Base-by-base conservation (phyloP, 2,797 vertebrate species). In the Anas bernieri region DNA sequence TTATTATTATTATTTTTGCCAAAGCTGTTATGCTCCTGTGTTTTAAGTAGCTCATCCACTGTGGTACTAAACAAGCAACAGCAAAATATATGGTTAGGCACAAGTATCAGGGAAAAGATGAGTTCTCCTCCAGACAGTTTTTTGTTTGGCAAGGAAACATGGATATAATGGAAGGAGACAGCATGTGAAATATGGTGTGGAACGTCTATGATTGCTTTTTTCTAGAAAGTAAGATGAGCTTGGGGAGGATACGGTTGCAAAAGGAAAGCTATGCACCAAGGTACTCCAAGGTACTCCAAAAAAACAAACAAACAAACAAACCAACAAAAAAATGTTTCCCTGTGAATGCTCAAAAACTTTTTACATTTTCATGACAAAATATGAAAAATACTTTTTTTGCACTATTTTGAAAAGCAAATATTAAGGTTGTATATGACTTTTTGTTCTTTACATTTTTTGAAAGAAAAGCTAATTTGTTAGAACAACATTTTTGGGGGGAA, bases 401-500 rank as follows among this genome's bases (percentile, higher is more conserved):
- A 22, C 23, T 73, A 64, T 28, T 64, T 87, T 79, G 11, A 68
- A 43, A 26, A 12, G 7, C 59, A 4, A 55, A 31, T 64, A 12
- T 30, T 52, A 79, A 2, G 7, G 28, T 15, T 52, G 5, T 26
- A 35, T 55, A 46, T 7, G 6, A 67, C 2, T 67, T 92, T 31
- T 50, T 1, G 45, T 50, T 74, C 21, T 23, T 69, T 43, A 61
- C 23, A 15, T 26, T 2, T 9, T 69, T 28, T 2, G 18, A 37
- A 58, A 68, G 4, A 39, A 37, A 1, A 25, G 5, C 55, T 69
- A 25, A 55, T 43, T 80, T 54, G 1, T 30, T 7, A 66, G 16
- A 69, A 15, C 6, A 52, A 17, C 0, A n/a, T 12, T 46, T 67
- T 83, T 58, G 1, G 3, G 5, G 6, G 6, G 6, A 39, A 68